These are phyloP conservation scores for Dasysyrphus tricinctus DNA, from an alignment of 2,888 invertebrate genomes.

Conservation along the genomic window DNA sequence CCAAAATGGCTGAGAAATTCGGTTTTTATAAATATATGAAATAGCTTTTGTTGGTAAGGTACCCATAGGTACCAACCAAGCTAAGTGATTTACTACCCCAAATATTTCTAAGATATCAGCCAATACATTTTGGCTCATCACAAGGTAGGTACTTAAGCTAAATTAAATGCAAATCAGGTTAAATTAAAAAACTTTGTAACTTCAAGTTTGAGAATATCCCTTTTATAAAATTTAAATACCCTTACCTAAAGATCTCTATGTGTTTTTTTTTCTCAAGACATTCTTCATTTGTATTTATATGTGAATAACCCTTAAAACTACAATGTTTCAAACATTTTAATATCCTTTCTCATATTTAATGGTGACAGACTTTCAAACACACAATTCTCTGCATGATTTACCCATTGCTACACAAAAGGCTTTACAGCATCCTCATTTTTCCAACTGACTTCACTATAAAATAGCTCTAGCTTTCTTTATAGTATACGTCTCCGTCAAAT, in stretches of 20 bases:
- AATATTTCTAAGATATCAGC: too few species aligned
- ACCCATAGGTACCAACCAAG: too few species aligned
- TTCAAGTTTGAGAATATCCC: too few species aligned
- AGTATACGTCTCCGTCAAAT: neutral
- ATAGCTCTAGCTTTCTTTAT: neutral
- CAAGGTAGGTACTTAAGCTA: too few species aligned
- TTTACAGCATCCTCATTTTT: constrained; percentile 54
- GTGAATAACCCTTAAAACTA: neutral
- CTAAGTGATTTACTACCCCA: too few species aligned
- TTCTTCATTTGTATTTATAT: neutral
- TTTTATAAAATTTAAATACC: neutral
- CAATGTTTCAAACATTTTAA: constrained; percentile 32
- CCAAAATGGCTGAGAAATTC: too few species aligned
- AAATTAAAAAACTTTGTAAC: too few species aligned
- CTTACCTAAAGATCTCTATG: neutral
- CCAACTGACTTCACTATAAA: constrained; percentile 49
- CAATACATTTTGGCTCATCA: too few species aligned
- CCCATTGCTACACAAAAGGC: constrained; percentile 25
- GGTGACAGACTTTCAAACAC: constrained; percentile 41
- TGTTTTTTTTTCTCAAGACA: neutral
- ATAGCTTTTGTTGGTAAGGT: too few species aligned
- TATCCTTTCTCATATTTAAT: constrained; percentile 29
- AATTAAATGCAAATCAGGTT: too few species aligned
- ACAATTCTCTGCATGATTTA: constrained; percentile 63
- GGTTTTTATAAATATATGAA: too few species aligned